Conservation (phyloP, 2,888 invertebrate genomes). For the Agrochola lychnidis region DNA sequence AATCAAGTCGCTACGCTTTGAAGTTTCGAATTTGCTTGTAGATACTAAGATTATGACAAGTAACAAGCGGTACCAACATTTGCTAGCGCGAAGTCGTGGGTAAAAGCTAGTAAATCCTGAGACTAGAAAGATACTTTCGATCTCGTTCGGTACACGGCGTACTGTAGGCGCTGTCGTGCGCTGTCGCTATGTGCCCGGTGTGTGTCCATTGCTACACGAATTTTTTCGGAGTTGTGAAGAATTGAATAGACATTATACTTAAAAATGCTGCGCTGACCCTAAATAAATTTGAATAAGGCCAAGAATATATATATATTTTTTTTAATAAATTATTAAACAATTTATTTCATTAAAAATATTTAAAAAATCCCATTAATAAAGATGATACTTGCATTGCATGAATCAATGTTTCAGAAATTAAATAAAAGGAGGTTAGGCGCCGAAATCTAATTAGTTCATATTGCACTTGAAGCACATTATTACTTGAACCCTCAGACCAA, state of each 20-base stretch:
- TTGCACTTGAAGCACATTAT: neutral
- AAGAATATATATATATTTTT: too few species aligned
- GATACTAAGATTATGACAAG: neutral
- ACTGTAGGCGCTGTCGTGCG: slow-evolving; percentile 39
- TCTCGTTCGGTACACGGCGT: slow-evolving; percentile 68
- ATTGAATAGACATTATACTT: neutral
- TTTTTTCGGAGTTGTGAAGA: neutral
- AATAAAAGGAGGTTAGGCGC: neutral
- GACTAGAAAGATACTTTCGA: slow-evolving; percentile 70
- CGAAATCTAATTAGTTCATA: neutral
- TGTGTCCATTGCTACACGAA: slow-evolving; percentile 55
- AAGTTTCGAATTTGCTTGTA: neutral
- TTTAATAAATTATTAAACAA: too few species aligned
- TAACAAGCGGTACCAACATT: neutral
- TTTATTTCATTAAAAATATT: too few species aligned
- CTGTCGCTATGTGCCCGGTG: slow-evolving; percentile 34
- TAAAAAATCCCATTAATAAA: too few species aligned
- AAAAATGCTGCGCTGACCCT: too few species aligned
- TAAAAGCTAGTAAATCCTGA: slow-evolving; percentile 32
- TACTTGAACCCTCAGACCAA: too few species aligned
- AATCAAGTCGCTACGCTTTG: neutral
- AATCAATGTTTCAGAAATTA: neutral
- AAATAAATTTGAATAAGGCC: neutral
- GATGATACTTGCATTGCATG: neutral
- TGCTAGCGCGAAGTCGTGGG: slow-evolving; percentile 27